Base-by-base conservation (phyloP, 2,888 invertebrate genomes). In the Nezara viridula region DNA sequence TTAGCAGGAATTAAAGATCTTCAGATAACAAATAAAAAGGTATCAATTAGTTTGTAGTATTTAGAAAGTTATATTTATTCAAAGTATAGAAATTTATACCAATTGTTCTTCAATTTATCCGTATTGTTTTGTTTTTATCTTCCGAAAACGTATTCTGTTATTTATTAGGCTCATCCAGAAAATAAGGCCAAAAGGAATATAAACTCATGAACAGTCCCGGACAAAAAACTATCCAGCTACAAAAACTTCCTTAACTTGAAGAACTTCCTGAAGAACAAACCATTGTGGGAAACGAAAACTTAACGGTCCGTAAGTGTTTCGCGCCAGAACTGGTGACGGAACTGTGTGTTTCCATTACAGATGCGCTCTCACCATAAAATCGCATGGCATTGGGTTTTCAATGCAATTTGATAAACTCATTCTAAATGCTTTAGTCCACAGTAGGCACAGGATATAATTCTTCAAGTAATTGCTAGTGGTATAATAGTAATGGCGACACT, bases 281-380 rank as follows among this genome's bases (percentile, higher is more conserved):
- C 21, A 73, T 73, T 73, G 32, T 73, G 66, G 66, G 66, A 73
- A 73, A 37, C 6, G 32, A 73, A 37, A 73, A 73, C 66, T 32
- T 73, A 73, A 73, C 66, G 66, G 66, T 73, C 37, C 66, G 14
- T 60, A 60, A 27, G 60, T 6, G 14, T 27, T 27, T 27, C 60
- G 37, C 32, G 32, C 32, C 37, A 73, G 19, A 9, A 27, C 37
- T 73, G 32, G 37, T 37, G 32, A 10, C 66, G 19, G 19, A 16
- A 1, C 9, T 6, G 1, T 1, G 37, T 73, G 16, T 73, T 44
- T 37, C 32, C 19, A 37, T 27, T 37, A 19, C 16, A 73, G 5
- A 19, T 73, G 19, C 19, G 66, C 66, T 73, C 37, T 37, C 19
- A 73, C 19, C 19, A 7, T 9, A 21, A 32, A 5, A 73, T 37